phyloP scores from a whole-genome alignment of 2,797 vertebrate species.

The Fringilla coelebs region DNA sequence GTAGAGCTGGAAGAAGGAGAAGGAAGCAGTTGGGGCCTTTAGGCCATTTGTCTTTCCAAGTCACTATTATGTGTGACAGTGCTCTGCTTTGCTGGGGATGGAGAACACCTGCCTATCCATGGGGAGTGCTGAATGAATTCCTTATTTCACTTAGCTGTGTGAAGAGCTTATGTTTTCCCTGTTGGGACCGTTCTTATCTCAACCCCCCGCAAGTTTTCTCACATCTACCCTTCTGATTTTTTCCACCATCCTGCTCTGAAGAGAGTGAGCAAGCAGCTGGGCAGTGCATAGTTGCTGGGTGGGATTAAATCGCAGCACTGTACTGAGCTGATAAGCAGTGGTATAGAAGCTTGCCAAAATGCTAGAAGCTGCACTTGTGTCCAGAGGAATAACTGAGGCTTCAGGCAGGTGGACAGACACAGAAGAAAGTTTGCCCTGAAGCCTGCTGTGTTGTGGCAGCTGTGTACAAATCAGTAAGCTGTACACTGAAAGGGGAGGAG shows the following conservation, averaged over 20 bases:
- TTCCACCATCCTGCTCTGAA: background rate
- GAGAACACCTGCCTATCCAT: background rate
- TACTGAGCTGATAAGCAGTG: background rate
- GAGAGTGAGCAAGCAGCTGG: background rate
- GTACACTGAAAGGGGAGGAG: rapidly evolving
- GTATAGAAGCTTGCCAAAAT: background rate
- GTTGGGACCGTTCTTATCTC: background rate
- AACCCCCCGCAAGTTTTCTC: background rate
- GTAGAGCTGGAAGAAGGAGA: background rate
- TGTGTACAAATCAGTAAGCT: background rate
- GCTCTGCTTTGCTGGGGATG: background rate
- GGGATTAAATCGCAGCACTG: background rate
- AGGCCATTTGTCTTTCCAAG: background rate
- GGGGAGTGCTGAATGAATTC: background rate
- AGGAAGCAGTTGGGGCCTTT: background rate
- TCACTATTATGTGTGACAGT: rapidly evolving
- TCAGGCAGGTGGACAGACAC: background rate
- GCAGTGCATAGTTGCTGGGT: background rate
- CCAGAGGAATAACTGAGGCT: background rate
- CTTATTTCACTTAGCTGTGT: background rate
- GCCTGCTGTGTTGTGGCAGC: rapidly evolving
- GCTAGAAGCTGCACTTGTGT: background rate
- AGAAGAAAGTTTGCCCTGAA: background rate
- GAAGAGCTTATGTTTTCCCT: background rate
- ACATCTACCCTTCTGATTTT: background rate